Conservation (phyloP, 2,113 vertebrate species). For the Cervus canadensis region DNA sequence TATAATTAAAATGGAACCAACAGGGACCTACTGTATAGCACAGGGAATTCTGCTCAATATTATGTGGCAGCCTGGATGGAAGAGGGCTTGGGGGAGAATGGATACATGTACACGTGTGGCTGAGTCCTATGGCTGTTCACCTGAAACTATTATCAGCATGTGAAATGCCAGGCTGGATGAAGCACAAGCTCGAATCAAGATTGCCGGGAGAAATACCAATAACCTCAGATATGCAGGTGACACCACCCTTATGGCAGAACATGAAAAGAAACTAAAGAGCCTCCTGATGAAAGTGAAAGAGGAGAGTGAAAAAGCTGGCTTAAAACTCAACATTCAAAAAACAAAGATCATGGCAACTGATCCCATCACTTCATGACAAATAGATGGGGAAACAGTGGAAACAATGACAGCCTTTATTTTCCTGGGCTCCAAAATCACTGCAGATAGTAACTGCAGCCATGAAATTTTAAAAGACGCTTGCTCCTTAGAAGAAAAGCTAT, state of each 20-base stretch:
- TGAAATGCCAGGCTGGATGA: neutral
- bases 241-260: neutral
- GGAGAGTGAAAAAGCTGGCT: neutral
- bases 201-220: neutral
- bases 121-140: neutral
- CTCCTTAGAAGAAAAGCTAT: neutral
- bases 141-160: neutral
- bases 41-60: neutral
- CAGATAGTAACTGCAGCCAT: neutral
- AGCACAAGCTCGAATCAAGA: neutral
- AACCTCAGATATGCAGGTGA: neutral
- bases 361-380: neutral
- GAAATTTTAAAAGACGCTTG: neutral
- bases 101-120: neutral
- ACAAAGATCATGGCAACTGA: neutral
- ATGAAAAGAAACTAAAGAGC: neutral
- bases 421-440: neutral
- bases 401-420: neutral
- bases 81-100: neutral
- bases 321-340: neutral
- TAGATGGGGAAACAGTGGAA: neutral
- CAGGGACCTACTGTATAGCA: neutral
- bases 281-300: neutral
- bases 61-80: neutral
- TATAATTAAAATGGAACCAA: neutral